Conservation (phyloP, 1,140 invertebrate species). For the Drosophila dunni region DNA sequence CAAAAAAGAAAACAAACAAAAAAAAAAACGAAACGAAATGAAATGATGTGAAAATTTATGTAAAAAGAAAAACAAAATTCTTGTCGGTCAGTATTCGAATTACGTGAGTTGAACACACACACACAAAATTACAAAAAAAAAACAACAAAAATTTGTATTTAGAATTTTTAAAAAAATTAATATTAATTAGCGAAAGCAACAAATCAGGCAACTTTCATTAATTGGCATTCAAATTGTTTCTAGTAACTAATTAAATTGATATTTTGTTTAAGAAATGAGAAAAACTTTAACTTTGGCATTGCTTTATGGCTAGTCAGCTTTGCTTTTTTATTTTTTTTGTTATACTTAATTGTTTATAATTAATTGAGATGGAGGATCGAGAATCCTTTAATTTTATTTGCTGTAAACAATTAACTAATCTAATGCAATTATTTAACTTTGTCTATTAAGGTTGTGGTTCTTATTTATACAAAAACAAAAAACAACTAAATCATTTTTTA, state of each 20-base stretch:
- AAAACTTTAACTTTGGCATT: slow-evolving; percentile 31
- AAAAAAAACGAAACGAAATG: slow-evolving; percentile 20
- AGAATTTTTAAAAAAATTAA: slow-evolving; percentile 20
- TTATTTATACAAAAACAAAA: slow-evolving; percentile 74
- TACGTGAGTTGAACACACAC: slow-evolving; percentile 60
- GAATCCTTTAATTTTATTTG: slow-evolving; percentile 32
- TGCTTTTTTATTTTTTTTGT: slow-evolving; percentile 54
- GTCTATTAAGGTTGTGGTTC: slow-evolving; percentile 80
- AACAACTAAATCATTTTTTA: slow-evolving; percentile 67
- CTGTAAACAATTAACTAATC: slow-evolving; percentile 35
- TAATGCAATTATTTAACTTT: slow-evolving; percentile 73
- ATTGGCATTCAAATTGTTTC: slow-evolving; percentile 55
- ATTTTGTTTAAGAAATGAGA: slow-evolving; percentile 16
- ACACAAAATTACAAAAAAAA: slow-evolving; percentile 43
- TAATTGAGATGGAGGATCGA: slow-evolving; percentile 8
- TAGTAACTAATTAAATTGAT: slow-evolving; percentile 34
- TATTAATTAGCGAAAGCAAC: slow-evolving; percentile 19
- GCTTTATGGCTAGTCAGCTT: slow-evolving; percentile 73
- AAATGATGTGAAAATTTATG: slow-evolving; percentile 28
- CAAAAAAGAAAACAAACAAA: slow-evolving; percentile 37
- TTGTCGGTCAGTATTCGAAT: slow-evolving; percentile 81
- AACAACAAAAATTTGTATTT: slow-evolving; percentile 30
- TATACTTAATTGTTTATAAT: slow-evolving; percentile 46
- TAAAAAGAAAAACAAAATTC: slow-evolving; percentile 59
- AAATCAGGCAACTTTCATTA: slow-evolving; percentile 42